Evolutionary conservation across 2,797 vertebrate species (phyloP).

Genomic region (Chiloscyllium punctatum): DNA sequence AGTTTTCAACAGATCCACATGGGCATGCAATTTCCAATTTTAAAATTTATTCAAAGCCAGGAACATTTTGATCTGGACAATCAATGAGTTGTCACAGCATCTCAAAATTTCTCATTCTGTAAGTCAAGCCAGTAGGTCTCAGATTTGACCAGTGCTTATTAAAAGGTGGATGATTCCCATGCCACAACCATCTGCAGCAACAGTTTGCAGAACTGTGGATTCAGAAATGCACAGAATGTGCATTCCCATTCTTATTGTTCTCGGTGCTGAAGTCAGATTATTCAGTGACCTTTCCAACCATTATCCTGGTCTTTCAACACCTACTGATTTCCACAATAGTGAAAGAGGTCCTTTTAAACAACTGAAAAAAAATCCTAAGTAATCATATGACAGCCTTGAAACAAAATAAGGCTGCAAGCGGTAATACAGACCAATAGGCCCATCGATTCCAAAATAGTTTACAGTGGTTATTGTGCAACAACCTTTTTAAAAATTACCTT

Average conservation of each 20-base stretch:
- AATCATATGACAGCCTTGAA: background rate
- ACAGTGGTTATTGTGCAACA: background rate
- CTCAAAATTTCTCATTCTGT: background rate
- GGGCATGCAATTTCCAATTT: background rate
- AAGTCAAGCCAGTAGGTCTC: background rate
- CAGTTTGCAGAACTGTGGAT: no score
- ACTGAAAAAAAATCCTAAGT: background rate
- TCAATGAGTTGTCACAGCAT: background rate
- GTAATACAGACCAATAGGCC: background rate
- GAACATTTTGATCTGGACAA: background rate
- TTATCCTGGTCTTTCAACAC: slow-evolving; percentile 19
- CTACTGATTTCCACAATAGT: slow-evolving; percentile 17
- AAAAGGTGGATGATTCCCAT: background rate
- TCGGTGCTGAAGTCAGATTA: background rate
- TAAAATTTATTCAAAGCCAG: background rate
- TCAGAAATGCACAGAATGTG: slow-evolving; percentile 11
- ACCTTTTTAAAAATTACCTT: background rate
- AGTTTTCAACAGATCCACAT: background rate
- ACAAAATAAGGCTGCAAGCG: background rate
- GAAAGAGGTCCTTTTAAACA: background rate
- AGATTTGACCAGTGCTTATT: background rate
- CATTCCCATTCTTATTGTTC: background rate
- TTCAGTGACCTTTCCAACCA: background rate
- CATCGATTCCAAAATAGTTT: background rate
- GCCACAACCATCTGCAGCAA: background rate